phyloP scores from a whole-genome alignment of 2,113 vertebrate genomes.

The Phaethon lepturus region DNA sequence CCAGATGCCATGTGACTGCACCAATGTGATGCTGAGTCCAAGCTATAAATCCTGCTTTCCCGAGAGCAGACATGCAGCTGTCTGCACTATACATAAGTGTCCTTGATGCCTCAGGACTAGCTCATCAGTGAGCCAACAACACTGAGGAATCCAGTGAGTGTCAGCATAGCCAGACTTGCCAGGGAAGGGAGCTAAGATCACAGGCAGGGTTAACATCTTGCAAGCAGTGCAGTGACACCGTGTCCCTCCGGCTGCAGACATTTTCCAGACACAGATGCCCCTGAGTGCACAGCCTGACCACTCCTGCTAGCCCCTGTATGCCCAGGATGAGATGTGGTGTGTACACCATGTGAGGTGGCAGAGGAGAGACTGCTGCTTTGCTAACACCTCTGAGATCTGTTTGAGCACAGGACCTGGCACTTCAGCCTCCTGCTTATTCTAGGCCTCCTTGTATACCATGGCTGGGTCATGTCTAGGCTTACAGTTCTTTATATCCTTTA shows the following conservation, averaged over 20 bases:
- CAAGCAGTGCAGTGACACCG: background rate
- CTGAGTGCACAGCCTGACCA: background rate
- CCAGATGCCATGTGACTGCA: too few relatives aligned
- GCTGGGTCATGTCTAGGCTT: background rate
- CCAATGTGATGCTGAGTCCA: too few relatives aligned
- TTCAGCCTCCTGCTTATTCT: background rate
- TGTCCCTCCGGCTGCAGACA: background rate
- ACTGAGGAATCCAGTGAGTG: background rate
- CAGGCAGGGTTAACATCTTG: background rate
- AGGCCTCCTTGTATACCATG: background rate
- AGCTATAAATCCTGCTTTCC: background rate
- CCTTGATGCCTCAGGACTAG: background rate
- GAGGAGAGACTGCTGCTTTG: background rate
- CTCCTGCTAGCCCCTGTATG: background rate
- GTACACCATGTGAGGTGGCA: background rate
- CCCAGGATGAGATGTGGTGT: background rate
- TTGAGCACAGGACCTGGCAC: background rate
- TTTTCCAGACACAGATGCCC: background rate
- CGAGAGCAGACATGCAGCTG: background rate
- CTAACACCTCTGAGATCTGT: background rate
- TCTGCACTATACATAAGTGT: background rate
- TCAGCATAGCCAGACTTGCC: background rate
- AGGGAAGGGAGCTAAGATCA: background rate
- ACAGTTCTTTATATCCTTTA: background rate
- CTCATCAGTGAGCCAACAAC: background rate